These are phyloP conservation scores for Fragum fragum DNA, from an alignment of 2,888 invertebrate genomes.

Conservation along the genomic window DNA sequence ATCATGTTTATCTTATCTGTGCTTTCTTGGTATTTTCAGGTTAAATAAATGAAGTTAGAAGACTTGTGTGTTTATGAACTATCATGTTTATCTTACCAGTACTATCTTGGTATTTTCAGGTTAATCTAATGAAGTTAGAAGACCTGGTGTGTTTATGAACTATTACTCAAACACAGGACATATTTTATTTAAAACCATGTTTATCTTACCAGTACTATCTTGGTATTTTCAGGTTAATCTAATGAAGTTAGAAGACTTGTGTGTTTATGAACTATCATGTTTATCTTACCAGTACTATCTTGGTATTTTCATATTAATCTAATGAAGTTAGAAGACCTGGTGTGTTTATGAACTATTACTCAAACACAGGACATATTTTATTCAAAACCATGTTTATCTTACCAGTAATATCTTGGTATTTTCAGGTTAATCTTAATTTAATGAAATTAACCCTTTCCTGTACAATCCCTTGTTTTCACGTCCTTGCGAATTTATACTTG, in stretches of 20 bases:
- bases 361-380: slow-evolving; percentile 93
- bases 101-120: slow-evolving; percentile 97
- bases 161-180: slow-evolving; percentile 95
- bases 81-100: slow-evolving; percentile 93
- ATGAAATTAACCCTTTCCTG: too few species aligned
- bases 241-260: too few species aligned
- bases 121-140: slow-evolving; percentile 92
- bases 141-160: slow-evolving; percentile 96
- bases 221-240: too few species aligned
- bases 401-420: too few species aligned
- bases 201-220: too few species aligned
- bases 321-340: slow-evolving; percentile 95
- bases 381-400: too few species aligned
- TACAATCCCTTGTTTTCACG: too few species aligned
- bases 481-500: too few species aligned
- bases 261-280: too few species aligned
- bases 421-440: slow-evolving; percentile 89
- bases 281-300: neutral
- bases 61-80: slow-evolving; percentile 97
- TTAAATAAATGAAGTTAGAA: slow-evolving; percentile 92
- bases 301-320: slow-evolving; percentile 88
- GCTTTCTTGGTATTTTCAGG: slow-evolving; percentile 32
- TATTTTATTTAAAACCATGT: too few species aligned
- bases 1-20: too few species aligned
- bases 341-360: slow-evolving; percentile 96